Evolutionary conservation across 2,797 vertebrate genomes (phyloP).

Genomic region (Arctocebus calabarensis): DNA sequence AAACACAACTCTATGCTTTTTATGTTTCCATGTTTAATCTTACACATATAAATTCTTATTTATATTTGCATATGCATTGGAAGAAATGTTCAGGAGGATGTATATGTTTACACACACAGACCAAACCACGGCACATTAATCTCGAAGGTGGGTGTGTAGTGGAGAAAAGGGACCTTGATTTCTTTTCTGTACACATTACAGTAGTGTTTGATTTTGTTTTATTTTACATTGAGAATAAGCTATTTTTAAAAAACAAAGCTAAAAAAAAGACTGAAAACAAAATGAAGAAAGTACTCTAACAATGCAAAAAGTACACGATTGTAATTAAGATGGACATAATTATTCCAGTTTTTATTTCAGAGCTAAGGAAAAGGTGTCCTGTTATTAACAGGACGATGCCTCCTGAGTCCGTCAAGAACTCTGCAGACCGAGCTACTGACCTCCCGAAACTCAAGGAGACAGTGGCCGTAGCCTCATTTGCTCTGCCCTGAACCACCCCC

Average conservation of each 20-base stretch:
- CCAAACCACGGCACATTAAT: background rate
- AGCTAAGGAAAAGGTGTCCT: background rate
- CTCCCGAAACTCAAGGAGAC: background rate
- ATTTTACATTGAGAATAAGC: background rate
- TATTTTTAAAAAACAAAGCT: background rate
- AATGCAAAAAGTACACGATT: conserved; percentile 32
- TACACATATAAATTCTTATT: conserved; percentile 40
- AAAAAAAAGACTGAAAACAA: background rate
- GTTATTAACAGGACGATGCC: background rate
- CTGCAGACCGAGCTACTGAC: fast-evolving
- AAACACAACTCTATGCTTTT: conserved; percentile 28
- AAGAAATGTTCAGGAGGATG: background rate
- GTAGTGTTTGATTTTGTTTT: conserved; percentile 1
- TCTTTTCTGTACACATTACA: conserved; percentile 30
- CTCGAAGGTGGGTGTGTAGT: background rate
- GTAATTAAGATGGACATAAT: conserved; percentile 27
- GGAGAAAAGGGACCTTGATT: background rate
- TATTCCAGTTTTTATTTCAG: background rate
- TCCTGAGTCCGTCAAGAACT: background rate
- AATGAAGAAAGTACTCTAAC: background rate
- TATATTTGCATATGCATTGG: conserved; percentile 50
- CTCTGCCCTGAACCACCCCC: fast-evolving
- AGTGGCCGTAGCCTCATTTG: fast-evolving
- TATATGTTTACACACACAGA: background rate
- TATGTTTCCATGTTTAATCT: conserved; percentile 31